Base-by-base conservation (phyloP, 2,888 invertebrate genomes). In the Sphaerophoria rueppellii region DNA sequence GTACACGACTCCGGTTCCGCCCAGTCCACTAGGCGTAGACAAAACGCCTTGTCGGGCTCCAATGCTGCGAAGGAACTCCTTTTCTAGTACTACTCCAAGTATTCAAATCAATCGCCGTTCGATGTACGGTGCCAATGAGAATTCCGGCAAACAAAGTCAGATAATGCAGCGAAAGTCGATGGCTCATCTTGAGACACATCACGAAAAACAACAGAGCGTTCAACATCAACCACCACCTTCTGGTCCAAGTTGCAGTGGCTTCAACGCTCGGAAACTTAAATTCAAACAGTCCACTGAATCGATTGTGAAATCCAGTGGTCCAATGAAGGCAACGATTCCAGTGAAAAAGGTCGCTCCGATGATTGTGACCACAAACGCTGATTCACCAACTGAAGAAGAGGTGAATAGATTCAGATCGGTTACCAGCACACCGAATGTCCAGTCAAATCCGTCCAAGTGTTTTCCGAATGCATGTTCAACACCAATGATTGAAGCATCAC, bases 271-370 rank as follows among this genome's bases (percentile, higher is more conserved):
- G 32, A 88, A 87, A 80, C 12, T 72, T 1, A 89, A 88, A 72
- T 73, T 86, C 1, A 87, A 83, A 58, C 69, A 77, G 4, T 69
- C 86, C 3, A 81, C 87, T 3, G 87, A 88, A 52, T 89, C 89
- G 0, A 88, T 89, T 32, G 77, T 88, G n/a, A 88, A 88, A 57
- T 87, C 87, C 4, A 76, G 77, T 7, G 89, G 86, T 16, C 89
- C 89, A 5, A 63, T 89, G 48, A 89, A 89, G 67, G 89, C 89
- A 9, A 88, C 89, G 5, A 86, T 89, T 57, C 89, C 89, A 1
- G 78, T 89, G 0, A 89, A 88, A 55, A 89, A 88, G 46, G 88
- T 89, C 6, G 87, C 88, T 6, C 88, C 89, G 0, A 87, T 88
- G 86, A 58, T 83, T 12, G 61, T 88, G 2, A 88, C 88, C 65